Evolutionary conservation across 2,888 invertebrate species (phyloP).

Genomic region (Rugalucina vietnamica): DNA sequence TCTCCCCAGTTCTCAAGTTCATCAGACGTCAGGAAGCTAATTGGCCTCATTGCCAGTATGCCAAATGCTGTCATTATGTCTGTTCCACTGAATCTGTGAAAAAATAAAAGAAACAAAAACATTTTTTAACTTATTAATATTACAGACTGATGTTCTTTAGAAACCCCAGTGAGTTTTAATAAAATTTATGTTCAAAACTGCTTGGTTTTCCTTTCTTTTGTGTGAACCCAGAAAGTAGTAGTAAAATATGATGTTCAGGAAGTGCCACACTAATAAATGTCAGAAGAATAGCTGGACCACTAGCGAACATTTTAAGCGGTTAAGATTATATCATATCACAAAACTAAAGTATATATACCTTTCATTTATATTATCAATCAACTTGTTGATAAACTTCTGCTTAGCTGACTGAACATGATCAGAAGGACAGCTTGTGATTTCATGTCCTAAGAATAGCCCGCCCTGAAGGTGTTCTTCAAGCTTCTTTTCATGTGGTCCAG

Average conservation of each 20-base stretch:
- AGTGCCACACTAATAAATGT: too few species aligned
- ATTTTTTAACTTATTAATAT: too few species aligned
- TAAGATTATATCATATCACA: too few species aligned
- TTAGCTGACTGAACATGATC: background rate
- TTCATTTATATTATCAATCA: conserved; percentile 10
- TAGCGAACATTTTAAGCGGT: too few species aligned
- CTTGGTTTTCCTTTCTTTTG: too few species aligned
- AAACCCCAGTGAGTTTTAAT: too few species aligned
- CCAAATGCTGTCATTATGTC: conserved; percentile 22
- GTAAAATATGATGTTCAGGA: too few species aligned
- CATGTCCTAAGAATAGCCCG: background rate
- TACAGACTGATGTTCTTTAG: too few species aligned
- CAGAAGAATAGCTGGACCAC: too few species aligned
- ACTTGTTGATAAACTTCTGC: conserved; percentile 7
- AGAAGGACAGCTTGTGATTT: background rate
- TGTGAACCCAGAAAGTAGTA: too few species aligned
- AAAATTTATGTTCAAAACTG: too few species aligned
- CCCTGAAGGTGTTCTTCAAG: conserved; percentile 9
- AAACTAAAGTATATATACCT: background rate
- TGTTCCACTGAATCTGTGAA: conserved; percentile 37
- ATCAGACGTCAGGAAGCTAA: background rate
- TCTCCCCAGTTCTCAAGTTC: conserved; percentile 7
- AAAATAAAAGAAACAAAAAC: too few species aligned
- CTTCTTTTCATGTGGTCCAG: conserved; percentile 5
- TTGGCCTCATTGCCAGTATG: conserved; percentile 12